Base-by-base conservation (phyloP, 1,140 invertebrate genomes). In the Bombus waltoni region DNA sequence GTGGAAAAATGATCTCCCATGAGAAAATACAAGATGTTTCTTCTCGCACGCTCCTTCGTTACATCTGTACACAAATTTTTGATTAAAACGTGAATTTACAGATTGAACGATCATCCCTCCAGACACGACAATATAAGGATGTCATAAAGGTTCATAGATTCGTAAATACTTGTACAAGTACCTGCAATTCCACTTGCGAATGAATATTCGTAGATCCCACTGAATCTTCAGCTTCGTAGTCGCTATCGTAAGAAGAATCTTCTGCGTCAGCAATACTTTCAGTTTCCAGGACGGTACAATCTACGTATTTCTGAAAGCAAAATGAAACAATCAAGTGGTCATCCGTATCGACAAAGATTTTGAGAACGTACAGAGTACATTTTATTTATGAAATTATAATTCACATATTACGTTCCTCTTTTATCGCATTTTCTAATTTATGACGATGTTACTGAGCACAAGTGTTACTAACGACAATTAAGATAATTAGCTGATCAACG, bases 191-290 rank as follows among this genome's bases (percentile, higher is more conserved):
- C 83, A 93, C 81, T 78, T 92, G 93, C 38, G 93, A 89, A 72
- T 94, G 89, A 38, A 76, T 80, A 68, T 40, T 59, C 18, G 92
- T 93, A 28, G 93, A 89, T 15, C 93, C 89, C 40, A 94, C 88
- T 8, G 95, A 94, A 59, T 97, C 97, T 73, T 97, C 97, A 28
- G 94, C 96, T 75, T 98, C 98, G 92, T 97, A 98, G 94, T 98
- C 98, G 10, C 97, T 98, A 94, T 98, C 98, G 94, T 98, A 98
- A 87, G 97, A 98, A 40, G 97, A 98, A 94, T 98, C 98, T 92
- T 98, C 98, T 11, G 96, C 96, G 86, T 96, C 96, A n/a, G 95
- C 95, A 5, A 95, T 95, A 79, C 88, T 93, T 89, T 94, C 94
- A 78, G 92, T 91, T 89, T 94, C 90, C 85, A 95, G 91, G 86